phyloP scores from a whole-genome alignment of 2,888 invertebrate genomes.

The Apomyelois bistriatella region DNA sequence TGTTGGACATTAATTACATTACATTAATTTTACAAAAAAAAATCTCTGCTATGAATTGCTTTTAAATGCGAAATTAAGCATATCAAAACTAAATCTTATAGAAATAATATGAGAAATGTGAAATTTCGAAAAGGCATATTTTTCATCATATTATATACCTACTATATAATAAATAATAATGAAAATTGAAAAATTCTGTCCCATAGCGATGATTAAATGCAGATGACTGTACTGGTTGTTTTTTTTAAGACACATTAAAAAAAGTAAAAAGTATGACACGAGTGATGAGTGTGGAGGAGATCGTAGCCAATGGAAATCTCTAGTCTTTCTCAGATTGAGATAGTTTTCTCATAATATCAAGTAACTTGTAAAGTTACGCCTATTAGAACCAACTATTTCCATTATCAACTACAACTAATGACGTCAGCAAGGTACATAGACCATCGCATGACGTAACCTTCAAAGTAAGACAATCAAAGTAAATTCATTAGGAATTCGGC shows the following conservation, averaged over 20 bases:
- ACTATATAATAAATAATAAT: neutral
- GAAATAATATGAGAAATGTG: constrained; percentile 19
- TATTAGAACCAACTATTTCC: neutral
- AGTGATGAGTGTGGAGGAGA: no score
- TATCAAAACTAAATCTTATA: constrained; percentile 46
- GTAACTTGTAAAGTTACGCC: no score
- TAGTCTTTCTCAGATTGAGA: no score
- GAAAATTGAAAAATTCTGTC: constrained; percentile 26
- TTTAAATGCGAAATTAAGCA: constrained; percentile 28
- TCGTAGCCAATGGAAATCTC: no score
- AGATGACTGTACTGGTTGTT: constrained; percentile 7
- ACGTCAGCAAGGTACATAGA: neutral
- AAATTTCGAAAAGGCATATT: constrained; percentile 12
- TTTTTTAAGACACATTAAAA: no score
- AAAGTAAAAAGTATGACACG: no score
- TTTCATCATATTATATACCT: constrained; percentile 19
- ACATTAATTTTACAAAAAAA: neutral
- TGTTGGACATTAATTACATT: no score
- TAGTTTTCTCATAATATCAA: no score
- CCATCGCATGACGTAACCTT: neutral
- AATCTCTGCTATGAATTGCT: neutral
- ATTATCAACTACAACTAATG: neutral
- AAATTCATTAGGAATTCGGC: constrained; percentile 3
- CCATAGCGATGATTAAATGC: constrained; percentile 21
- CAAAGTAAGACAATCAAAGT: neutral